Evolutionary conservation across 2,113 vertebrate genomes (phyloP), one percentile per base, ranked within the genome.

Genomic region (Peucedramus taeniatus): DNA sequence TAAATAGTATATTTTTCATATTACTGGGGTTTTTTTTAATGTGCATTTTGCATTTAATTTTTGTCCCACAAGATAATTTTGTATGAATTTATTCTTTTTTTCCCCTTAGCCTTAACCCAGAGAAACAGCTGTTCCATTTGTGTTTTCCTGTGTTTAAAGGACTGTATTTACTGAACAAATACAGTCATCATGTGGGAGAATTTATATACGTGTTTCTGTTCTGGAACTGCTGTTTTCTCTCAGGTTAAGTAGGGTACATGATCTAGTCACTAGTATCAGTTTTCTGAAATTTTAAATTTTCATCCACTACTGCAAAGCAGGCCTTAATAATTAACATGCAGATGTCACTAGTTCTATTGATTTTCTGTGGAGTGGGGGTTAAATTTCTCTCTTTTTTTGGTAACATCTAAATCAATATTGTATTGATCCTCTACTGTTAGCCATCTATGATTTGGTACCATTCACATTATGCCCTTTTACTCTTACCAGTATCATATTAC

Each of bases 1-100:
- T 65, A 95, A 90, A 88, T 20, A 93, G 31, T 42, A 13, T 15
- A 63, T 88, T 97, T 89, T 96, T 65, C 37, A 96, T 66, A 72
- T 66, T 40, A 53, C 39, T 44, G 33, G 22, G 21, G 24, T 6
- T 19, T 59, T 10, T 7, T 13, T 7, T 53, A 77, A 64, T 7
- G 3, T 22, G 16, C 7, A 71, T 78, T 95, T 94, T 81, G 85
- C 30, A 53, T 83, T 75, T 57, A 66, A 23, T 66, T 93, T 93
- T 88, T 77, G n/a, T 91, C 18, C 22, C 63, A 89, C 15, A 93
- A 64, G 17, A 56, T 66, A 64, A 42, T 65, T 35, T n/a, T 60
- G 33, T 35, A 87, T 66, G n/a, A 10, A 24, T 76, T 71, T 63
- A 23, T 75, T 69, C 13, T 56, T 60, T 56, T 56, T 47, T 42